These are phyloP conservation scores for Timema podura DNA, from an alignment of 2,888 invertebrate genomes.

Conservation along the genomic window DNA sequence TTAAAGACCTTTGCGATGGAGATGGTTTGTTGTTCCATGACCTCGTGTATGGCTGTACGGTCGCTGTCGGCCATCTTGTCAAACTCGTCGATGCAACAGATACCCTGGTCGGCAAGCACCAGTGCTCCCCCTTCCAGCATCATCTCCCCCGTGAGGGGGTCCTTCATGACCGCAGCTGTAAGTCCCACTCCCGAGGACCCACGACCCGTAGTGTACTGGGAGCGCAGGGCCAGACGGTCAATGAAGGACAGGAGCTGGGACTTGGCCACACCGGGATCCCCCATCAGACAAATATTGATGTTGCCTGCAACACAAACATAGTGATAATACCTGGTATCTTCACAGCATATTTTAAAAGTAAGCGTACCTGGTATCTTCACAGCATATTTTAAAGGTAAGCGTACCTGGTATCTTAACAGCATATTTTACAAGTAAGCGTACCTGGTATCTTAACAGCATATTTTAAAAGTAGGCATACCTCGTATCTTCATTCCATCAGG, in stretches of 20 bases:
- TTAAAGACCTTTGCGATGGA: slow-evolving; percentile 86
- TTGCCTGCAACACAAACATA: slow-evolving; percentile 54
- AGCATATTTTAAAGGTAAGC: too few species aligned
- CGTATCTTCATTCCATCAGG: slow-evolving; percentile 96
- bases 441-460: too few species aligned
- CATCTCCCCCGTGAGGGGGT: slow-evolving; percentile 96
- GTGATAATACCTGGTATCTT: too few species aligned
- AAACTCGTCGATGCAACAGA: slow-evolving; percentile 99
- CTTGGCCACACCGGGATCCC: slow-evolving; percentile 99
- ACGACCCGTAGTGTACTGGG: slow-evolving; percentile 93
- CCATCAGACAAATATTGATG: slow-evolving; percentile 98
- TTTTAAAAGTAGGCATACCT: too few species aligned
- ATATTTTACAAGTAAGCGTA: too few species aligned
- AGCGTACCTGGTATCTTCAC: too few species aligned
- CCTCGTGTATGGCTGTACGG: slow-evolving; percentile 94
- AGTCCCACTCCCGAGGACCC: slow-evolving; percentile 98
- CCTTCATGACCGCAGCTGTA: slow-evolving; percentile 97
- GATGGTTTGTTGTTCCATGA: slow-evolving; percentile 99
- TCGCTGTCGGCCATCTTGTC: slow-evolving; percentile 98
- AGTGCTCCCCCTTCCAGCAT: slow-evolving; percentile 94
- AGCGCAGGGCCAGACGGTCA: slow-evolving; percentile 85
- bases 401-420: too few species aligned
- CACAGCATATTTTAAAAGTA: too few species aligned
- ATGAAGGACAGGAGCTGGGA: slow-evolving; percentile 95
- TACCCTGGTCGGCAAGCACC: slow-evolving; percentile 93